phyloP scores from a whole-genome alignment of 2,113 vertebrate species.

The Cyphomyrus plagiostoma region DNA sequence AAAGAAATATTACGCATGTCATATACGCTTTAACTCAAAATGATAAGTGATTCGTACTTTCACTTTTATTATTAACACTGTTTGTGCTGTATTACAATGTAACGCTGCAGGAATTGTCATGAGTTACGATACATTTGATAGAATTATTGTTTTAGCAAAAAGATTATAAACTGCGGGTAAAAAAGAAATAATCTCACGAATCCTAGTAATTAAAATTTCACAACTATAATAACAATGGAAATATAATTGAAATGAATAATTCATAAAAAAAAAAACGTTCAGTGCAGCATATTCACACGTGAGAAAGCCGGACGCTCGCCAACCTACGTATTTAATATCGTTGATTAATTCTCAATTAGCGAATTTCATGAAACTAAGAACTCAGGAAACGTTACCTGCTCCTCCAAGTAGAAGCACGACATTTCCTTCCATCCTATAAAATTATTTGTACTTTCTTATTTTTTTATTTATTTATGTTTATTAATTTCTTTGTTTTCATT shows the following conservation, averaged over 20 bases:
- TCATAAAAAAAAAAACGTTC: neutral
- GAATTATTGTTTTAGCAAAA: neutral
- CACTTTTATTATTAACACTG: constrained; percentile 7
- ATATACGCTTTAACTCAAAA: neutral
- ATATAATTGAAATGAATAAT: neutral
- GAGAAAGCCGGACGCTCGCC: neutral
- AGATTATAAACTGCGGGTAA: neutral
- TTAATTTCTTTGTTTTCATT: neutral
- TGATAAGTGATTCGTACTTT: neutral
- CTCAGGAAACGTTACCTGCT: neutral
- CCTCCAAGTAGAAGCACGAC: neutral
- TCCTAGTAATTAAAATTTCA: neutral
- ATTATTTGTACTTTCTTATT: neutral
- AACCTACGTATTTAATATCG: neutral
- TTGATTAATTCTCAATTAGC: neutral
- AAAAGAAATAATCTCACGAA: neutral
- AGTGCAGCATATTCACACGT: neutral
- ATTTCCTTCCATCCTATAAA: neutral
- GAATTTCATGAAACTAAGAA: neutral
- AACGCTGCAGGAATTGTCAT: neutral
- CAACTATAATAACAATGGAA: neutral
- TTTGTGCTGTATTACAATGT: neutral
- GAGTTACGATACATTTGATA: neutral
- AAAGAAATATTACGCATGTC: neutral
- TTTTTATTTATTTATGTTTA: neutral